Base-by-base conservation (phyloP, 2,888 invertebrate genomes). In the Caenorhabditis macrosperma region DNA sequence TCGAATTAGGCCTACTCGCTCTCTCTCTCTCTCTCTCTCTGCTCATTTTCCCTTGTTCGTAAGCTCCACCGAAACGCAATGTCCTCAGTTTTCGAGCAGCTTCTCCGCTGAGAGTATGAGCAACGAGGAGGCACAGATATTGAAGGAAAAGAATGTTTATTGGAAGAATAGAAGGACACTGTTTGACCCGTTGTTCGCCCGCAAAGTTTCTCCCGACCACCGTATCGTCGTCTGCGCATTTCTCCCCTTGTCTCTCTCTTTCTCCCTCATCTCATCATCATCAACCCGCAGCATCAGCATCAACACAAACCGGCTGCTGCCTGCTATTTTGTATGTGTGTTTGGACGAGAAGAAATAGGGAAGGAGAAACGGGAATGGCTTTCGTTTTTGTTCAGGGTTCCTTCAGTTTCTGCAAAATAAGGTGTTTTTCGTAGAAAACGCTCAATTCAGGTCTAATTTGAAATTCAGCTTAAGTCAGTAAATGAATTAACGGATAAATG, bases 281-380 rank as follows among this genome's bases (percentile, higher is more conserved):
- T 61, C 46, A 46, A 9, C 35, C 20, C 9, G 2, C 30, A 7
- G 3, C 61, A 46, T 26, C 61, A 44, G 17, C 44, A 60, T n/a
- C 67, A 67, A 67, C 46, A 67, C 20, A 68, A 68, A 68, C 68
- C 68, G 68, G 50, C 68, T 55, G 55, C 55, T 55, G 55, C 46
- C 30, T 54, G 50, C 7, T 68, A 35, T 59, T 68, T 68, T 38
- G 38, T 38, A 15, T 60, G 48, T 41, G 28, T 67, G 55, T 67
- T 46, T 55, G 22, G 26, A 55, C 44, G 46, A 46, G 46, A 30
- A 35, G 38, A 64, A 64, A 63, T 38, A 22, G 38, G n/a, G n/a
- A 12, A 38, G 38, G 15, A 38, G 38, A 38, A 38, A 12, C 12
- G 15, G 12, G 15, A 38, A 12, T 5, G 38, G 15, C 38, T 15